Conservation (phyloP, 1,140 invertebrate genomes). For the Eumaeus atala region DNA sequence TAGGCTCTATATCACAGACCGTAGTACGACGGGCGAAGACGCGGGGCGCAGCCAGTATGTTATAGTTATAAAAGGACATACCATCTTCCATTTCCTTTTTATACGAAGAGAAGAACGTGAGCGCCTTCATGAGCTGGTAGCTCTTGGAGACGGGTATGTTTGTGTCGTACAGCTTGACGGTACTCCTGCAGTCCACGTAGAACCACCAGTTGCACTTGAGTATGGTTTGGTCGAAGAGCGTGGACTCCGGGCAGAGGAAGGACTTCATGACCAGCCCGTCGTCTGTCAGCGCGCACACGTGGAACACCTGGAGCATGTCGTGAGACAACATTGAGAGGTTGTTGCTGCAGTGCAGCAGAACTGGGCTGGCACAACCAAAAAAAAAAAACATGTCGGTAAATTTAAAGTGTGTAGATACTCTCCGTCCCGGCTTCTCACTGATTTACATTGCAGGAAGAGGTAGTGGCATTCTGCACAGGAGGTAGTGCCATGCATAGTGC, state of each 20-base stretch:
- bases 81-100: constrained; percentile 77
- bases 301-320: constrained; percentile 82
- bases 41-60: no score
- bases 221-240: constrained; percentile 91
- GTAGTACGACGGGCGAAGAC: no score
- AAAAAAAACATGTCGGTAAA: no score
- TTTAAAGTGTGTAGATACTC: no score
- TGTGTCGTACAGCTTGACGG: constrained; percentile 86
- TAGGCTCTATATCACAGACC: no score
- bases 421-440: no score
- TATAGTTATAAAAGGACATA: constrained; percentile 20
- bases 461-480: no score
- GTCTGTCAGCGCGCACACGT: constrained; percentile 91
- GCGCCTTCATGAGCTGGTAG: constrained; percentile 91
- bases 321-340: no score
- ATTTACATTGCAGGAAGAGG: no score
- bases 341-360: no score
- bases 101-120: constrained; percentile 89
- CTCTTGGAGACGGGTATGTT: constrained; percentile 93
- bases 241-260: constrained; percentile 91
- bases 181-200: constrained; percentile 90
- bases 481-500: no score
- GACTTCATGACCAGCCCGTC: constrained; percentile 92
- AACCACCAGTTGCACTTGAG: constrained; percentile 95
- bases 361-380: no score